Evolutionary conservation across 2,888 invertebrate species (phyloP), one percentile per base, ranked within the genome.

Genomic region (Stenodera caucasica): DNA sequence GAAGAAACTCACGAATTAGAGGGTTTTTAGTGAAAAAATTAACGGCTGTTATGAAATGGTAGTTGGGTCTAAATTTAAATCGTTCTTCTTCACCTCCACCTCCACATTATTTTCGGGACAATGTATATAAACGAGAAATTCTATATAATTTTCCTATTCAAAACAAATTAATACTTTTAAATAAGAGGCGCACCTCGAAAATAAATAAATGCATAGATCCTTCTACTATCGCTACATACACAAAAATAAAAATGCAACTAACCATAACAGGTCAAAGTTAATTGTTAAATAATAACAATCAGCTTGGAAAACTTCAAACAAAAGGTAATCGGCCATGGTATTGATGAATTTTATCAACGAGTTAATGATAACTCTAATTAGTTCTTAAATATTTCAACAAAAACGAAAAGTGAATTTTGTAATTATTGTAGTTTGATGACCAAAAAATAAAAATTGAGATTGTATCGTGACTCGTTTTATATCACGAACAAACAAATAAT

Each of bases 241-340:
- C 26, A 26, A 26, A 26, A 4, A 26, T 5, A 26, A 26, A 26
- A 45, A 45, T 45, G 45, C 45, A 45, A 21, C 21, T 23, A 45
- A 45, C 12, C 45, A 45, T n/a, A 45, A 45, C 45, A 45, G 21
- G 21, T 45, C 45, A 45, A 45, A 21, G 45, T 45, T 12, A 23
- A 23, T 23, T 2, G 14, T 6, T 1, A 9, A 7, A 45, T 21
- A 45, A 45, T 11, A 45, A 45, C 45, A 45, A 45, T 21, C 18
- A 9, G 1, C 5, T 23, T 45, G 1, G 26, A 5, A 40, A 40
- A 40, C 40, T 18, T 26, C 7, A 37, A 37, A 14, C 37, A 18
- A 45, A 45, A 45, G 45, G 45, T 45, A 23, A 45, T 45, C 12
- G n/a, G 21, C 45, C 45, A 23, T 45, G 45, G 9, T 23, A 45